Evolutionary conservation across 2,113 vertebrate genomes (phyloP).

Genomic region (Ochotona princeps): DNA sequence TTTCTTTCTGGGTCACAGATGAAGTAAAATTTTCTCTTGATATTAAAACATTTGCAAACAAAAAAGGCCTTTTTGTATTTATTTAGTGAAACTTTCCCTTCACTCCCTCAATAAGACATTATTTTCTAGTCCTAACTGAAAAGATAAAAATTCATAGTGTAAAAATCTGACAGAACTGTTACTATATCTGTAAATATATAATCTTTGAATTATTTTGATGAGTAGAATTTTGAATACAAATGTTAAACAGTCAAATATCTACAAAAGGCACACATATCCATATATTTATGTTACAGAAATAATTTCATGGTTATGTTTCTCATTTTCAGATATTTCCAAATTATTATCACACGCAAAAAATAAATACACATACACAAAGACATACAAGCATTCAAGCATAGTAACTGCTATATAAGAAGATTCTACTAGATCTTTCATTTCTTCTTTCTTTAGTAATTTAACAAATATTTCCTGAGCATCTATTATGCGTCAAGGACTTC

Average conservation of each 20-base stretch:
- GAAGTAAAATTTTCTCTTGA: conserved; percentile 50
- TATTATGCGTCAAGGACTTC: not conserved
- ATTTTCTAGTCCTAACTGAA: not conserved
- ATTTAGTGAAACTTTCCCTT: conserved; percentile 14
- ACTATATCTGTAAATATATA: not conserved
- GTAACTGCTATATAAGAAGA: not conserved
- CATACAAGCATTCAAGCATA: not conserved
- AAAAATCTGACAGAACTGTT: conserved; percentile 16
- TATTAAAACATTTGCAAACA: conserved; percentile 32
- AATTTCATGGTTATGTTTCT: conserved; percentile 10
- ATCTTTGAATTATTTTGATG: conserved; percentile 66
- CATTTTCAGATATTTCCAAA: not conserved
- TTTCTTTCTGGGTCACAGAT: conserved; percentile 14
- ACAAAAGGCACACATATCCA: not conserved
- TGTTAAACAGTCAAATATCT: conserved; percentile 56
- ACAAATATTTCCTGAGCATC: not conserved
- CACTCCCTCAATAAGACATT: not conserved
- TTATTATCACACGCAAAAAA: not conserved
- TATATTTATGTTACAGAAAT: not conserved
- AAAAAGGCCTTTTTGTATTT: conserved; percentile 5
- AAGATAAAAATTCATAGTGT: not conserved
- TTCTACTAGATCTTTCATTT: not conserved
- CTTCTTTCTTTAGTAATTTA: not conserved
- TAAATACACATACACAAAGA: not conserved
- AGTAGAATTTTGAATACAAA: conserved; percentile 56